A percentile compares a stretch with the other conserved stretches of the same genome.
Conservation (phyloP, 1,140 invertebrate species). For the Drosophila pruinosa region DNA sequence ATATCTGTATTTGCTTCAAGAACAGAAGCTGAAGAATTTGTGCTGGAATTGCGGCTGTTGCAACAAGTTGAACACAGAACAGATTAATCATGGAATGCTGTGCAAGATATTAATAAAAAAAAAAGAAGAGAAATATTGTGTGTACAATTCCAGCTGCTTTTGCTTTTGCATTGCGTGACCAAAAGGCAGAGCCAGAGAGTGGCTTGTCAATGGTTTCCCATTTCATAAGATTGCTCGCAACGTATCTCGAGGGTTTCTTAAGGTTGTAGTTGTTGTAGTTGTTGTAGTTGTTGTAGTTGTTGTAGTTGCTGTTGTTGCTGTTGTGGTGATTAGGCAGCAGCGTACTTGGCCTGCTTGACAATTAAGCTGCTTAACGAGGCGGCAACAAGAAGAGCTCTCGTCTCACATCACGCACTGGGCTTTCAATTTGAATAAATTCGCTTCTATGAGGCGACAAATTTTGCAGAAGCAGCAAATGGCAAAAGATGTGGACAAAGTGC, state of each 20-base stretch:
- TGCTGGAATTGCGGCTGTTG: background rate
- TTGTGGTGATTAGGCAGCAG: slow-evolving; percentile 21
- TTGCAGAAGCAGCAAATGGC: slow-evolving; percentile 24
- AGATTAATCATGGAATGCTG: background rate
- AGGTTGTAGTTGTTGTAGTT: background rate
- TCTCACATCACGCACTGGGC: slow-evolving; percentile 19
- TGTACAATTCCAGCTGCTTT: slow-evolving; percentile 3
- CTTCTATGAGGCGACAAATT: slow-evolving; percentile 50
- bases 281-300: background rate
- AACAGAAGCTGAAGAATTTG: background rate
- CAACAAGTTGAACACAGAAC: background rate
- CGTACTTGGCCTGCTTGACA: slow-evolving; percentile 46
- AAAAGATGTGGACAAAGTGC: background rate
- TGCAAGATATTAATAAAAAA: background rate
- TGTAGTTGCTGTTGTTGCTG: background rate
- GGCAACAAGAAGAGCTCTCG: slow-evolving; percentile 12
- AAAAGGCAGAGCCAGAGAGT: background rate
- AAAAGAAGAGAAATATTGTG: too few relatives aligned
- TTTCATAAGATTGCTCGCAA: background rate
- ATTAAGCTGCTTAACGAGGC: slow-evolving; percentile 67
- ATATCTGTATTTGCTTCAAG: background rate
- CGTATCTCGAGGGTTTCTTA: slow-evolving; percentile 4
- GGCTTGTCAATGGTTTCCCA: background rate
- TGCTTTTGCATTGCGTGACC: background rate
- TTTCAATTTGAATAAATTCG: slow-evolving; percentile 45